These are phyloP conservation scores for Oncopodura yosiiana DNA, from an alignment of 1,140 invertebrate genomes.

Conservation along the genomic window DNA sequence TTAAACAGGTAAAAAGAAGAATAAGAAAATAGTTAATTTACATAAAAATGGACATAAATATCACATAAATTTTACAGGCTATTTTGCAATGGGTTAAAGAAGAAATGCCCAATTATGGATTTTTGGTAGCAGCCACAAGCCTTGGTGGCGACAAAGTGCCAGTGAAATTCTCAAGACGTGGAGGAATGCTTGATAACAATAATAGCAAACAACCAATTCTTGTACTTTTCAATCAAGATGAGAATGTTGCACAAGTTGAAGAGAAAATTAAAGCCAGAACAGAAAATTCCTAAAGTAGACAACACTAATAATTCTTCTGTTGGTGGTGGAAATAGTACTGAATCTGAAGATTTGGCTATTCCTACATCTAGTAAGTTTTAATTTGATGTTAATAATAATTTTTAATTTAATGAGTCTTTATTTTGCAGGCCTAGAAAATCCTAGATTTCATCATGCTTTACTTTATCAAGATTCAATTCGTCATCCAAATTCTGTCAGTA, in stretches of 20 bases:
- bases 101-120: constrained; percentile 37
- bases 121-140: constrained; percentile 35
- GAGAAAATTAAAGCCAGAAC: neutral
- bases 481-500: constrained; percentile 33
- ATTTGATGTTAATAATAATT: neutral
- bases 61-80: constrained; percentile 31
- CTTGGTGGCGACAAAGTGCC: constrained; percentile 38
- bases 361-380: constrained; percentile 26
- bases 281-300: neutral
- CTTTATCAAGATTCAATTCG: constrained; percentile 32
- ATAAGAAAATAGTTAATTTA: neutral
- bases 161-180: constrained; percentile 28
- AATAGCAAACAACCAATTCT: constrained; percentile 34
- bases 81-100: constrained; percentile 44
- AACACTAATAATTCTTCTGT: neutral
- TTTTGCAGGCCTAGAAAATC: constrained; percentile 32
- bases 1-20: constrained; percentile 37
- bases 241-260: neutral
- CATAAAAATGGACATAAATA: neutral
- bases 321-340: neutral
- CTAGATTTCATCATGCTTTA: constrained; percentile 32
- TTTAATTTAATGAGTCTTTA: neutral
- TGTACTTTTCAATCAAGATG: constrained; percentile 34
- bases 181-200: constrained; percentile 3
- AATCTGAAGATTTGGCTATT: neutral